Evolutionary conservation across 2,113 vertebrate genomes (phyloP).

Genomic region (Heterochromis multidens): DNA sequence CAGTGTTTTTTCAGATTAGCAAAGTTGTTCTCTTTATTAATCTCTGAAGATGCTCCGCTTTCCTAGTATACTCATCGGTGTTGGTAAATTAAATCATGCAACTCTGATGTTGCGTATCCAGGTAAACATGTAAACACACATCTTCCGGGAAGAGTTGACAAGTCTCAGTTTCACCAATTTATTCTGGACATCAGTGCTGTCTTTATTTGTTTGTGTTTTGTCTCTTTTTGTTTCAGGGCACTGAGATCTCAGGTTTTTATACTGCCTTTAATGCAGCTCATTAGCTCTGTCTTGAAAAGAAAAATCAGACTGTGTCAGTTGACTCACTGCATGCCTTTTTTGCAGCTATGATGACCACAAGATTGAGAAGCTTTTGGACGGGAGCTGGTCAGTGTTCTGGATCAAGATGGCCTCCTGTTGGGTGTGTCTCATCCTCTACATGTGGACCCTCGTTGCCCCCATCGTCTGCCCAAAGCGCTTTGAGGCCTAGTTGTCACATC

Average conservation of each 20-base stretch:
- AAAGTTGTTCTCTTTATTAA: not conserved
- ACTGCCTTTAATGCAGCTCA: not conserved
- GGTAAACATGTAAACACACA: too few relatives aligned
- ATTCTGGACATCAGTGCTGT: not conserved
- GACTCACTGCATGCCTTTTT: not conserved
- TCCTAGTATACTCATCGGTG: too few relatives aligned
- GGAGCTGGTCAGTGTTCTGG: constrained; percentile 95
- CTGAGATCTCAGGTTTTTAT: not conserved
- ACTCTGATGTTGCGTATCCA: too few relatives aligned
- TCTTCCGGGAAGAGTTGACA: too few relatives aligned
- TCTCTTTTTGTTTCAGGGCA: not conserved
- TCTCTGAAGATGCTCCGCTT: not conserved
- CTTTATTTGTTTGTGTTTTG: not conserved
- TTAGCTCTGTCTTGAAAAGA: not conserved
- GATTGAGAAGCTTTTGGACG: constrained; percentile 88
- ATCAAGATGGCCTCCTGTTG: constrained; percentile 96
- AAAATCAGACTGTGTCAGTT: not conserved
- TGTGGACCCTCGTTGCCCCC: constrained; percentile 86
- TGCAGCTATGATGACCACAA: constrained; percentile 85
- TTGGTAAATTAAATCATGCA: too few relatives aligned
- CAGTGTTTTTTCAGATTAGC: not conserved
- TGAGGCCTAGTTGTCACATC: constrained; percentile 59
- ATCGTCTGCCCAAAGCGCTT: constrained; percentile 85
- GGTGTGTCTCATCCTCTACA: constrained; percentile 88
- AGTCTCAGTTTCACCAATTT: not conserved